Evolutionary conservation across 2,797 vertebrate species (phyloP).

Genomic region (Poecile montanus): DNA sequence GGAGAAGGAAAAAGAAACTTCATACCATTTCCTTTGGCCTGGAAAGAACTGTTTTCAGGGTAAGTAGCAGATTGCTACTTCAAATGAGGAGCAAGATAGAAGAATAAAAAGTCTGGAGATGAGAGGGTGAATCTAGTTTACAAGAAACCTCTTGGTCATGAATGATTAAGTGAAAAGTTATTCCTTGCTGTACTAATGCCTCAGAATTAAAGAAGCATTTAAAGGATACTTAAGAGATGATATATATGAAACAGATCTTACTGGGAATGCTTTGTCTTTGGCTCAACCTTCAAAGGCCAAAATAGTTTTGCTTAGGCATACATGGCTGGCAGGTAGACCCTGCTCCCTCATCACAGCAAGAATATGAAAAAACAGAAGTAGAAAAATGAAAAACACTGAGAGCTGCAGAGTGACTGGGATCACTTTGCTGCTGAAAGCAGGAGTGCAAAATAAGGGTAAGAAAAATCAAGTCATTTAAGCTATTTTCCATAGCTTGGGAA

Average conservation of each 20-base stretch:
- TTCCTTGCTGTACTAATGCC: neutral
- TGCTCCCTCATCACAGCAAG: neutral
- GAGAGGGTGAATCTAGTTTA: constrained; percentile 47
- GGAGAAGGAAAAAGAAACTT: constrained; percentile 45
- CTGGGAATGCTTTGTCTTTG: neutral
- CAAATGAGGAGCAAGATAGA: neutral
- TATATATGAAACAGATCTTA: neutral
- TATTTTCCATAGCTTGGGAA: neutral
- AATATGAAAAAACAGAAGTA: neutral
- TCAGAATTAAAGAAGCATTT: constrained; percentile 41
- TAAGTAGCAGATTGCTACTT: constrained; percentile 58
- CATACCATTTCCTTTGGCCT: constrained; percentile 54
- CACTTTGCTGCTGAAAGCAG: neutral
- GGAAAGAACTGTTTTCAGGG: constrained; percentile 45
- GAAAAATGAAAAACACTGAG: neutral
- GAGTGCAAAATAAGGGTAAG: neutral
- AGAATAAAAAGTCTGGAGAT: constrained; percentile 7
- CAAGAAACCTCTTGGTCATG: constrained; percentile 40
- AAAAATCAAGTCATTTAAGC: neutral
- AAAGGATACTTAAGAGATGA: constrained; percentile 2
- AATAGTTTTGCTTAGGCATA: neutral
- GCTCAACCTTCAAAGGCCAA: neutral
- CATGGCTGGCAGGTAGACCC: neutral
- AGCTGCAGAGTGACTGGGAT: neutral
- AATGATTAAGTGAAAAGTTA: constrained; percentile 57